Conservation (phyloP, 1,140 invertebrate species). For the Leptinotarsa texana region DNA sequence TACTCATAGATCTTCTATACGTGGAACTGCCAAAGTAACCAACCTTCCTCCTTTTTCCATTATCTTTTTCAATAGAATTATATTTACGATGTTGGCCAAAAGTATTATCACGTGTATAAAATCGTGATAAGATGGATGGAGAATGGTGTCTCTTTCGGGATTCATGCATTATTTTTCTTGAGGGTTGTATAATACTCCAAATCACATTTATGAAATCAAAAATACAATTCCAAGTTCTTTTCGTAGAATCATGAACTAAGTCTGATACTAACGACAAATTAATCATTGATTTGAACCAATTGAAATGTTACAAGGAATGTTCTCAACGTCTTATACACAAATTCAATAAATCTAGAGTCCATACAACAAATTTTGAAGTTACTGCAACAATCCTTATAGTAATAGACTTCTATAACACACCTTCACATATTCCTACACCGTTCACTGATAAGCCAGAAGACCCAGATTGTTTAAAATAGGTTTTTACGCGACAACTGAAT, state of each 20-base stretch:
- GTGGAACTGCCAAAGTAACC: constrained; percentile 11
- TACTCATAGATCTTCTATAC: constrained; percentile 50
- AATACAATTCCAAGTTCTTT: constrained; percentile 14
- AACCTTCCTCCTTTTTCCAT: constrained; percentile 12
- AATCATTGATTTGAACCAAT: constrained; percentile 6
- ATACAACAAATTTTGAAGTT: neutral
- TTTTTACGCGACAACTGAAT: neutral
- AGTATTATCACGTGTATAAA: neutral
- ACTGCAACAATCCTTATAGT: neutral
- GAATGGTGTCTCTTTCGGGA: constrained; percentile 15
- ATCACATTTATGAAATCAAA: neutral
- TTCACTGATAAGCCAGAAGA: neutral
- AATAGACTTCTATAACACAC: neutral
- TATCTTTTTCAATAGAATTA: constrained; percentile 15
- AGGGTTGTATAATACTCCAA: neutral
- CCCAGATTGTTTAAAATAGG: neutral
- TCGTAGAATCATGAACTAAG: constrained; percentile 4
- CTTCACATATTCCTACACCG: neutral
- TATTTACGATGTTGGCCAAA: neutral
- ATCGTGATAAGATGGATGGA: neutral
- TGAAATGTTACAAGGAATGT: neutral
- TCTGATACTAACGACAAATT: constrained; percentile 5
- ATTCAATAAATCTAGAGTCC: neutral
- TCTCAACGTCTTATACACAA: neutral
- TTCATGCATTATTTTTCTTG: constrained; percentile 10